phyloP scores from a whole-genome alignment of 2,888 invertebrate genomes.

The Timandra comae region DNA sequence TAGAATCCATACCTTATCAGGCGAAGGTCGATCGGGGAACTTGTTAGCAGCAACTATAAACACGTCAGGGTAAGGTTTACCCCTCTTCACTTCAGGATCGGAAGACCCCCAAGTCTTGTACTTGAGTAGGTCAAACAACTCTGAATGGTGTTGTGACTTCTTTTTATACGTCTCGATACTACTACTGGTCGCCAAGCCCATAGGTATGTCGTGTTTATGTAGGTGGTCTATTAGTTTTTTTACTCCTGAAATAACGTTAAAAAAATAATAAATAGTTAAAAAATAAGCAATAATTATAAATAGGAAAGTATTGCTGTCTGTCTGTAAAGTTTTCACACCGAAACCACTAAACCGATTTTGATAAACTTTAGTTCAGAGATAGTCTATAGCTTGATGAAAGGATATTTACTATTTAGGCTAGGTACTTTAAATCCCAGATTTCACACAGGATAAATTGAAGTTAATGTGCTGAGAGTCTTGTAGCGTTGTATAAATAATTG shows the following conservation, averaged over 20 bases:
- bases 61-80: slow-evolving; percentile 93
- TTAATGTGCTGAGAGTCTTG: no score
- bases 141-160: slow-evolving; percentile 81
- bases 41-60: slow-evolving; percentile 85
- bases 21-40: slow-evolving; percentile 80
- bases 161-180: slow-evolving; percentile 82
- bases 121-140: slow-evolving; percentile 80
- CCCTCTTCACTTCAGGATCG: slow-evolving; percentile 88
- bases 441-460: no score
- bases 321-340: no score
- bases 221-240: slow-evolving; percentile 85
- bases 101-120: slow-evolving; percentile 88
- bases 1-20: slow-evolving; percentile 72
- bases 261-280: no score
- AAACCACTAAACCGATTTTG: no score
- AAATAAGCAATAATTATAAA: no score
- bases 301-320: no score
- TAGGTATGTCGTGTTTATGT: slow-evolving; percentile 81
- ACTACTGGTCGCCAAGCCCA: slow-evolving; percentile 93
- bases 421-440: no score
- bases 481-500: slow-evolving; percentile 17
- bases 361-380: no score
- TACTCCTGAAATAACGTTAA: slow-evolving; percentile 84
- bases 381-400: no score
- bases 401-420: no score